Base-by-base conservation (phyloP, 2,888 invertebrate genomes). In the Mamestra brassicae region DNA sequence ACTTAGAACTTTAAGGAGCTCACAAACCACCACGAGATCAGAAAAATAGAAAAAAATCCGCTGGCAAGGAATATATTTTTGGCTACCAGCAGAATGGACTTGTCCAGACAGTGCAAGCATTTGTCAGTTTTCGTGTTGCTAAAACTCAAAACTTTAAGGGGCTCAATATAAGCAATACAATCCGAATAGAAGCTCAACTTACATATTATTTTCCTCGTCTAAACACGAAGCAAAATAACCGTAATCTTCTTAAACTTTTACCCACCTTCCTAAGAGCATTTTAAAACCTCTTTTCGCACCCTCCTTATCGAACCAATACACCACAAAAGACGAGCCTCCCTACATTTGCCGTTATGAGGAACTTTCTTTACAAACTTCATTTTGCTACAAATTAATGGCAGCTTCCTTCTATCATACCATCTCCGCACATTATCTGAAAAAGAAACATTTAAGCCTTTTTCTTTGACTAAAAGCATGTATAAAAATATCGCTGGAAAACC, bases 391-490 rank as follows among this genome's bases (percentile, higher is more conserved):
- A 87, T 87, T 85, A 86, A 85, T 79, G 84, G 65, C 75, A 61
- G 36, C 73, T 69, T 79, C 62, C 70, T 74, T 85, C 84, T 77
- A 84, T 85, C 82, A 86, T 77, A 76, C 76, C 85, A 85, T 86
- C 82, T 84, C 81, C 71, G 69, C 80, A 88, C 87, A 85, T 88
- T 87, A 87, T 85, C 85, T 82, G 80, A 84, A 90, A 89, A 90
- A 87, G 78, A 87, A 82, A 88, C 86, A 88, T 90, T 89, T 86
- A 87, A 89, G 87, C 89, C 88, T 85, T 86, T 89, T 88, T 89
- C 90, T 90, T 89, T 90, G 89, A 89, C 89, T 89, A 85, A 88
- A 88, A 87, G 87, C 85, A 86, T 85, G 83, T 85, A 89, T 87
- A 89, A 89, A 89, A 89, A 86, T 88, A 88, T 88, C 84, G 80